phyloP scores from a whole-genome alignment of 2,797 vertebrate genomes.

The Cossypha dichroa region DNA sequence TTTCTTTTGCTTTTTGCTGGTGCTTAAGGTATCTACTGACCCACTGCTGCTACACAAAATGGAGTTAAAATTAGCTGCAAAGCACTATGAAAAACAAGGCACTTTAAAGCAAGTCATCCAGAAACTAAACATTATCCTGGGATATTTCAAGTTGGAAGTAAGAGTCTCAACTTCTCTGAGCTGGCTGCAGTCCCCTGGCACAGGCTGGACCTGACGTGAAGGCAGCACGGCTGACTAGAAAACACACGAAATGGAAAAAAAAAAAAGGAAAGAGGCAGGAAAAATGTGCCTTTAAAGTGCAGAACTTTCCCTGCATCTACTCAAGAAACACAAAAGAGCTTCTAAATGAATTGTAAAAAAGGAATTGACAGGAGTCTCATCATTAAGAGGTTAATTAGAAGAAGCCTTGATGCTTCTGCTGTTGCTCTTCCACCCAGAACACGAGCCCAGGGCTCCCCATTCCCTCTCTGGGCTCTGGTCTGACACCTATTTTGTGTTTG shows the following conservation, averaged over 20 bases:
- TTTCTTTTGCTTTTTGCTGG: neutral
- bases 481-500: neutral
- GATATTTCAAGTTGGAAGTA: conserved; percentile 40
- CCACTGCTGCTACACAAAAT: neutral
- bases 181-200: conserved; percentile 44
- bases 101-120: neutral
- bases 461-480: neutral
- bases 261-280: neutral
- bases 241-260: neutral
- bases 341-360: neutral
- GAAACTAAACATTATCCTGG: conserved; percentile 50
- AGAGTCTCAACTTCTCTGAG: conserved; percentile 41
- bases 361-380: neutral
- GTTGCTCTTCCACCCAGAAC: neutral
- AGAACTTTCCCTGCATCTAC: neutral
- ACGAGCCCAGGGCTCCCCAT: fast-evolving
- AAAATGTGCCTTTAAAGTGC: neutral
- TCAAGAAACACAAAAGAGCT: neutral
- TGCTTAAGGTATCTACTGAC: neutral
- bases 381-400: conserved; percentile 25
- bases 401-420: neutral
- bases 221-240: neutral
- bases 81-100: neutral
- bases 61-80: conserved; percentile 46
- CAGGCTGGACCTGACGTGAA: neutral